Evolutionary conservation across 2,113 vertebrate genomes (phyloP).

Genomic region (Prietella phreatophila): DNA sequence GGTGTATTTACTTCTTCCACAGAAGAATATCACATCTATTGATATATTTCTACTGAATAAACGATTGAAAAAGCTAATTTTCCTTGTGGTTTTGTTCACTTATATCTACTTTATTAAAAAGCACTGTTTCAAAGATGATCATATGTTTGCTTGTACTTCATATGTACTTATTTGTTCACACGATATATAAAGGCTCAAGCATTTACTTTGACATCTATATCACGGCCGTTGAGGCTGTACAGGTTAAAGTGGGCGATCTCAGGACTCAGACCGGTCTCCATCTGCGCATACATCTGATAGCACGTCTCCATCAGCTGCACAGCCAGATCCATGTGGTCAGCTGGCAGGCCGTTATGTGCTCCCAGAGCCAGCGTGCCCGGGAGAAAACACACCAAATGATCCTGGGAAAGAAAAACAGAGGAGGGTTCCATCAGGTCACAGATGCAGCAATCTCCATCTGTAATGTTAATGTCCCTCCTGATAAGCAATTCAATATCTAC

Average conservation of each 20-base stretch:
- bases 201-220: slow-evolving; percentile 84
- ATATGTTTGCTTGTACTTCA: no score
- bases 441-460: slow-evolving; percentile 12
- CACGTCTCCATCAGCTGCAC: slow-evolving; percentile 88
- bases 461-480: slow-evolving; percentile 1
- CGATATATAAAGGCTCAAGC: background rate
- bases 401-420: slow-evolving; percentile 67
- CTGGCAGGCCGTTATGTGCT: slow-evolving; percentile 82
- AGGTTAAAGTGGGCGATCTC: slow-evolving; percentile 93
- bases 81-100: no score
- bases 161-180: no score
- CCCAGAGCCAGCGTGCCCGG: slow-evolving; percentile 92
- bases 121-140: no score
- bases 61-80: no score
- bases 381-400: slow-evolving; percentile 97
- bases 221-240: slow-evolving; percentile 66
- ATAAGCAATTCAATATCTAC: slow-evolving; percentile 15
- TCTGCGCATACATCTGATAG: slow-evolving; percentile 94
- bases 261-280: slow-evolving; percentile 92
- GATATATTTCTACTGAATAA: no score
- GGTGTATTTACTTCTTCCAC: no score
- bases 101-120: no score
- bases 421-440: slow-evolving; percentile 12
- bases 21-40: no score
- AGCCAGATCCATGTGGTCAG: slow-evolving; percentile 89